Conservation (phyloP, 2,113 vertebrate species). For the Peromyscus californicus region DNA sequence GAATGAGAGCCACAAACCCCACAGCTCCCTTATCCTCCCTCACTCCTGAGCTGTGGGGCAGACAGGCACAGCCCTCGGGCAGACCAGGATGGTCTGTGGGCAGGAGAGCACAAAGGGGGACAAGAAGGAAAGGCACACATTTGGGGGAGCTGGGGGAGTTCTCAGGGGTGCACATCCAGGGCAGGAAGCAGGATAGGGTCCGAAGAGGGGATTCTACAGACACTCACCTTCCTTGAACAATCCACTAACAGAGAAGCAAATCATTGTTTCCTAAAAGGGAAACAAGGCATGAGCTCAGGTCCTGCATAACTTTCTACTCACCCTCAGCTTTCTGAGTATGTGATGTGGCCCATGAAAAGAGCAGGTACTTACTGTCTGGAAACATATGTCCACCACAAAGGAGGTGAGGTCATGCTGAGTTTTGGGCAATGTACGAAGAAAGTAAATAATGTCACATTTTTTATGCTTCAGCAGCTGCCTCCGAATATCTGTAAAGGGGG, state of each 20-base stretch:
- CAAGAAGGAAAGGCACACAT: not conserved
- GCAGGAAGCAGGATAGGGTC: not conserved
- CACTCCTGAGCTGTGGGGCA: not conserved
- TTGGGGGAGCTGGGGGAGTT: not conserved
- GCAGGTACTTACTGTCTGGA: slow-evolving; percentile 87
- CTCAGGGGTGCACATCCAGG: slow-evolving; percentile 64
- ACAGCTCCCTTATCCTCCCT: no score
- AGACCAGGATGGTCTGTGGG: not conserved
- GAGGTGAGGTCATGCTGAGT: slow-evolving; percentile 92
- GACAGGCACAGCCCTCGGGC: not conserved
- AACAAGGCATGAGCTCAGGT: not conserved
- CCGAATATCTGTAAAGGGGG: slow-evolving; percentile 81
- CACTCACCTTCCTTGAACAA: slow-evolving; percentile 90
- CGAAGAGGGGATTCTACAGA: accelerated
- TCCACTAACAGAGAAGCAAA: slow-evolving; percentile 92
- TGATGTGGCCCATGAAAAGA: not conserved
- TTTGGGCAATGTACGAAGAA: slow-evolving; percentile 90
- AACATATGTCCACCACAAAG: slow-evolving; percentile 90
- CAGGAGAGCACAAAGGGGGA: not conserved
- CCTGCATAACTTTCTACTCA: not conserved
- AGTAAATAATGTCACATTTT: slow-evolving; percentile 89
- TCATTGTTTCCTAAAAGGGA: slow-evolving; percentile 88
- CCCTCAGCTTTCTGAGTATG: not conserved
- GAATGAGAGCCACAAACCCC: not conserved
- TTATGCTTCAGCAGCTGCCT: slow-evolving; percentile 90